Evolutionary conservation across 2,113 vertebrate species (phyloP).

Genomic region (Halichoerus grypus): DNA sequence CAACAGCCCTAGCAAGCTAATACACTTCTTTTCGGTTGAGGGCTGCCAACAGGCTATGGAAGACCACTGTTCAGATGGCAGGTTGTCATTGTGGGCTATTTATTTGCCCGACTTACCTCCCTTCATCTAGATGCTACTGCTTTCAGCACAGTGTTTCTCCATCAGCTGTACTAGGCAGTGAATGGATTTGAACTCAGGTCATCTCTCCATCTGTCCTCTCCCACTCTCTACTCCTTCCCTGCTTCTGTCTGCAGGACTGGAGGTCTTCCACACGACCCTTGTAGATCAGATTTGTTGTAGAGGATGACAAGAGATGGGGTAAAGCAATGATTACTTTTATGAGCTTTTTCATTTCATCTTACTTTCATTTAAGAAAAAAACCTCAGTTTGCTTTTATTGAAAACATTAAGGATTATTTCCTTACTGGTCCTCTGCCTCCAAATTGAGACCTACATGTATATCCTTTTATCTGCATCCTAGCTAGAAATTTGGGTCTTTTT

Average conservation of each 20-base stretch:
- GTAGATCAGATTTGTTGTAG: neutral
- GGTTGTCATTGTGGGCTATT: neutral
- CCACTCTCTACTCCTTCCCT: rapidly evolving
- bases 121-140: neutral
- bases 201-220: neutral
- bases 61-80: neutral
- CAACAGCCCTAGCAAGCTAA: neutral
- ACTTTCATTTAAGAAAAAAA: neutral
- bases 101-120: neutral
- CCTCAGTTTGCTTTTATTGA: neutral
- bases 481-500: neutral
- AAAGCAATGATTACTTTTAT: neutral
- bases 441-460: neutral
- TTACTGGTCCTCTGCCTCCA: neutral
- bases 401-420: slow-evolving; percentile 6
- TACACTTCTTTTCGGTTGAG: neutral
- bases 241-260: neutral
- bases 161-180: neutral
- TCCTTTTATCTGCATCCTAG: slow-evolving; percentile 24
- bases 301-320: neutral
- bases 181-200: neutral
- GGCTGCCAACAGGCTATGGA: neutral
- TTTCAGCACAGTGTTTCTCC: neutral
- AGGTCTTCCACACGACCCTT: neutral
- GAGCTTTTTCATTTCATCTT: neutral